phyloP scores from a whole-genome alignment of 2,797 vertebrate genomes.

The Enteromius treurensis region DNA sequence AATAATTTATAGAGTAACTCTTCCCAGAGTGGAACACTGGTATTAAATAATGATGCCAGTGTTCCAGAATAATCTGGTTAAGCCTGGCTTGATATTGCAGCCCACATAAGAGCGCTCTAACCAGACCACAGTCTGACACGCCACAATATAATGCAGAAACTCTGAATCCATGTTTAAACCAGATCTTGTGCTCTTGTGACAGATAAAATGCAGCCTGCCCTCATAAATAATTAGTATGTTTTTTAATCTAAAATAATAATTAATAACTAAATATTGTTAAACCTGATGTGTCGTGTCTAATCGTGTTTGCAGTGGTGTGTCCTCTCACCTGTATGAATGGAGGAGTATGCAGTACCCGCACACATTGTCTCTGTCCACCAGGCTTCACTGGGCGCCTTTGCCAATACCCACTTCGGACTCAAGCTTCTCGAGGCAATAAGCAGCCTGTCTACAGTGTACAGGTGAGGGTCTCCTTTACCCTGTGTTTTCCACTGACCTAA shows the following conservation, averaged over 20 bases:
- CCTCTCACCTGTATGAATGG: slow-evolving; percentile 92
- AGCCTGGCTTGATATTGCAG: slow-evolving; percentile 26
- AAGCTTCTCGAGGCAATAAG: slow-evolving; percentile 81
- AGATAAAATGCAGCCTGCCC: background rate
- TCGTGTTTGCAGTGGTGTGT: slow-evolving; percentile 83
- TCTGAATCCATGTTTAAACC: slow-evolving; percentile 13
- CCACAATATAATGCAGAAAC: background rate
- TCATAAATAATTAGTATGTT: background rate
- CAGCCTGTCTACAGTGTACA: slow-evolving; percentile 85
- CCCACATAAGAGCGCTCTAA: slow-evolving; percentile 32
- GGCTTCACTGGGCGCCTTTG: slow-evolving; percentile 91
- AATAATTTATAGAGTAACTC: slow-evolving; percentile 18
- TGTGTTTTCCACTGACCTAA: background rate
- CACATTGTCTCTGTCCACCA: slow-evolving; percentile 87
- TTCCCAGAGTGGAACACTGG: slow-evolving; percentile 1
- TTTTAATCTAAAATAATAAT: background rate
- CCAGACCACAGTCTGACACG: slow-evolving; percentile 30
- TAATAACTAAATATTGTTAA: background rate
- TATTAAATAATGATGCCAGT: slow-evolving; percentile 42
- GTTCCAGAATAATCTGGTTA: slow-evolving; percentile 42
- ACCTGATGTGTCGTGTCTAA: background rate
- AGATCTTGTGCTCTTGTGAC: background rate
- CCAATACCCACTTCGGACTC: slow-evolving; percentile 81
- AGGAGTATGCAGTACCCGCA: slow-evolving; percentile 89
- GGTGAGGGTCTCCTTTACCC: slow-evolving; percentile 23